These are phyloP conservation scores for Rhamphomyia laevipes DNA, from an alignment of 2,888 invertebrate species.

Conservation along the genomic window DNA sequence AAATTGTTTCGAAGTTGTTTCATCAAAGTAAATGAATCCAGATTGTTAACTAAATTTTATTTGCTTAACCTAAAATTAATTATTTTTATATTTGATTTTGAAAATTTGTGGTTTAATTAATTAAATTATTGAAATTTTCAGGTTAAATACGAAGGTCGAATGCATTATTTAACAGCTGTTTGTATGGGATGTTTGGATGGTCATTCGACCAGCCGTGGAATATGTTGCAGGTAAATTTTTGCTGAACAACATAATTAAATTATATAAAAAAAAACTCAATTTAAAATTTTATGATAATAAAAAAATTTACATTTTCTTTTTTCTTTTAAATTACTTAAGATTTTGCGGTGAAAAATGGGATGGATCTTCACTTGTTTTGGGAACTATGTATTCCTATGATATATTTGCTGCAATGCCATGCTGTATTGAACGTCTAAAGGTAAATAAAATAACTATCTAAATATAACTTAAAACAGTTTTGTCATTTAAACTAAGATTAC, in stretches of 20 bases:
- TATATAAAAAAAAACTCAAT: no score
- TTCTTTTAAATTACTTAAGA: slow-evolving; percentile 19
- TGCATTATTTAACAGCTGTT: slow-evolving; percentile 83
- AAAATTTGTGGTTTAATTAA: no score
- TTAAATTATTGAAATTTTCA: not conserved
- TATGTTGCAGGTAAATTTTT: slow-evolving; percentile 56
- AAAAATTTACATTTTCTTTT: not conserved
- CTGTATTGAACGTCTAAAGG: slow-evolving; percentile 85
- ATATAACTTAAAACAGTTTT: not conserved
- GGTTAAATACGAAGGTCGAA: slow-evolving; percentile 85
- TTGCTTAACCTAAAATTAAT: no score
- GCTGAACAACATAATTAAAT: not conserved
- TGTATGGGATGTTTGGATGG: slow-evolving; percentile 92
- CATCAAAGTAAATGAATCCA: no score
- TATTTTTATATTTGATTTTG: no score
- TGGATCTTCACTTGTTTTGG: slow-evolving; percentile 84
- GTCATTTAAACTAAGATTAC: no score
- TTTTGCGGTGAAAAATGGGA: slow-evolving; percentile 83
- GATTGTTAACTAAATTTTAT: no score
- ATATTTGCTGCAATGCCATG: slow-evolving; percentile 96
- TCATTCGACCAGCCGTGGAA: slow-evolving; percentile 58
- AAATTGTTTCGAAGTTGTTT: no score
- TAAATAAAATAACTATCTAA: slow-evolving; percentile 32
- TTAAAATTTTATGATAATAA: not conserved
- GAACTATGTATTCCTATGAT: slow-evolving; percentile 97